Evolutionary conservation across 2,888 invertebrate species (phyloP), one percentile per base, ranked within the genome.

Genomic region (Oxystoma pomonae): DNA sequence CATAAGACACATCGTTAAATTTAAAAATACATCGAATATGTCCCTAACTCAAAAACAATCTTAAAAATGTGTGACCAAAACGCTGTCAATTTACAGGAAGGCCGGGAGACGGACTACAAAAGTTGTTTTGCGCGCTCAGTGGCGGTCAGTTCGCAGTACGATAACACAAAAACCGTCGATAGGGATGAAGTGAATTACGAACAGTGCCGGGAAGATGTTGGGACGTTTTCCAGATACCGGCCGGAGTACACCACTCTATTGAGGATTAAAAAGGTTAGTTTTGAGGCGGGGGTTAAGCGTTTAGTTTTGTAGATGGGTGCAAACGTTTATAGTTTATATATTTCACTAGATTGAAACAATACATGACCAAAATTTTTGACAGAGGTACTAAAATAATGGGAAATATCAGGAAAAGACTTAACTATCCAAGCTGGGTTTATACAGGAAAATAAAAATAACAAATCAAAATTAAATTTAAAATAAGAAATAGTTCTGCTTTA

Each of bases 41-140:
- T 35, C 35, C 35, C n/a, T n/a, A n/a, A n/a, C n/a, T n/a, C n/a
- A n/a, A n/a, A n/a, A n/a, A n/a, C n/a, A n/a, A n/a, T n/a, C n/a
- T 35, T 35, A 35, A 35, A 35, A 35, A 35, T 12, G 12, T 35
- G 3, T 35, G 3, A 35, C 35, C 35, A 35, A 35, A 35, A 35
- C 35, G 3, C 35, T 35, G 35, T 7, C 3, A 12, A 35, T 35
- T 35, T 35, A 35, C 35, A 35, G 12, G 35, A 35, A 12, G 35
- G n/a, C n/a, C n/a, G 12, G 73, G 12, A 35, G 35, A 3, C 3
- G 35, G 35, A 72, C 68, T 78, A 74, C 69, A 79, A 79, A 68
- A 79, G 80, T 73, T 77, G 76, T 72, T 80, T 80, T 64, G 79
- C 80, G 50, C 76, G 79, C 55, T 78, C 79, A 18, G 72, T 78